Percentiles rank a stretch among this genome's conserved stretches.
These are phyloP conservation scores for Epinephelus malabaricus DNA, from an alignment of 2,797 vertebrate genomes.

Conservation along the genomic window DNA sequence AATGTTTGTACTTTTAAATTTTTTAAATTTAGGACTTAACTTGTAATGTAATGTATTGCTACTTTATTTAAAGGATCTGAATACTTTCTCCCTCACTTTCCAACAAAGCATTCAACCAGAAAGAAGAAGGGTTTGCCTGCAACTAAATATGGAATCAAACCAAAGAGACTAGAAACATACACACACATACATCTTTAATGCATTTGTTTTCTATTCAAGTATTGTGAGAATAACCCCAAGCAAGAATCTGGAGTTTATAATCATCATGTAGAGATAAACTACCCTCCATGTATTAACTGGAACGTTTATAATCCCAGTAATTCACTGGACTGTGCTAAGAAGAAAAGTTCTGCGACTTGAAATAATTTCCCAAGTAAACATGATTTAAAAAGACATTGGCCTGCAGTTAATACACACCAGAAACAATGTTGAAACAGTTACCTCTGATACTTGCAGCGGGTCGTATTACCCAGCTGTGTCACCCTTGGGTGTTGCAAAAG, in stretches of 20 bases:
- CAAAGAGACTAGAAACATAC: conserved; percentile 12
- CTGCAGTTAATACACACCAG: conserved; percentile 65
- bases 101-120: conserved; percentile 18
- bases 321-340: conserved; percentile 52
- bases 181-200: conserved; percentile 24
- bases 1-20: no score
- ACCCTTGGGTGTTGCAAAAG: conserved; percentile 82
- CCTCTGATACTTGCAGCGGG: conserved; percentile 65
- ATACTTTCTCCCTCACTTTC: not conserved
- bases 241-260: conserved; percentile 60
- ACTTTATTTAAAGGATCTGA: conserved; percentile 4
- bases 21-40: no score
- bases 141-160: conserved; percentile 33
- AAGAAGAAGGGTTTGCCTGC: conserved; percentile 21
- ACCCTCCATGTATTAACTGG: conserved; percentile 52
- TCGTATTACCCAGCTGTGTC: conserved; percentile 77
- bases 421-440: conserved; percentile 79
- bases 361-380: conserved; percentile 71
- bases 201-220: conserved; percentile 56
- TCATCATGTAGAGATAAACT: conserved; percentile 52
- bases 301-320: conserved; percentile 54
- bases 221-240: conserved; percentile 53
- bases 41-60: no score
- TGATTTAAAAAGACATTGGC: conserved; percentile 62
- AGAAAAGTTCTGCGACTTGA: conserved; percentile 52